These are phyloP conservation scores for Bedellia somnulentella DNA, from an alignment of 2,888 invertebrate species.

Conservation along the genomic window DNA sequence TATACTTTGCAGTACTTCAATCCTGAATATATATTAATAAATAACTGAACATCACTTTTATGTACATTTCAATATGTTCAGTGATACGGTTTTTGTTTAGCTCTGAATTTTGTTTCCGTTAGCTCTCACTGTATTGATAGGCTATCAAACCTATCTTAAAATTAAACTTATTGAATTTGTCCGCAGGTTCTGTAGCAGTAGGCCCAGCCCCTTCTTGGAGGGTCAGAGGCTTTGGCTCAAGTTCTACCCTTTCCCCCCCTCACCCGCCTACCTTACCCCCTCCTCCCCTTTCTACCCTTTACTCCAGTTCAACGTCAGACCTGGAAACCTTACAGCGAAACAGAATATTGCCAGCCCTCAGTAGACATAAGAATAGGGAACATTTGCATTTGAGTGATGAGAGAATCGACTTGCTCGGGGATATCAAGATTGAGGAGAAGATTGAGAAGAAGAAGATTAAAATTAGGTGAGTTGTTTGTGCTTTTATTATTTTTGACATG, in stretches of 20 bases:
- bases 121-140: no score
- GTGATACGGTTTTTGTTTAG: no score
- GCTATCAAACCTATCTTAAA: no score
- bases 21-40: no score
- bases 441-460: no score
- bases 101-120: no score
- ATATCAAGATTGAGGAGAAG: not conserved
- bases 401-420: constrained; percentile 20
- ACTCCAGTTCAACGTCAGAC: constrained; percentile 33
- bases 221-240: constrained; percentile 13
- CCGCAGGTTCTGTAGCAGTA: constrained; percentile 14
- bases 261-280: constrained; percentile 6
- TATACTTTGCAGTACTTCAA: no score
- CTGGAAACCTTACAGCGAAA: constrained; percentile 30
- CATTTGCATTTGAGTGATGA: constrained; percentile 49
- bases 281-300: constrained; percentile 21
- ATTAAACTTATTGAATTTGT: no score
- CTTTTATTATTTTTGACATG: no score
- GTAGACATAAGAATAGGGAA: constrained; percentile 24
- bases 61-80: no score
- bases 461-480: no score
- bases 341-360: constrained; percentile 35
- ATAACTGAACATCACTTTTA: no score
- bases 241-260: constrained; percentile 8
- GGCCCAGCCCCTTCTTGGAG: constrained; percentile 15